Conservation (phyloP, 2,113 vertebrate genomes). For the Pedionomus torquatus region DNA sequence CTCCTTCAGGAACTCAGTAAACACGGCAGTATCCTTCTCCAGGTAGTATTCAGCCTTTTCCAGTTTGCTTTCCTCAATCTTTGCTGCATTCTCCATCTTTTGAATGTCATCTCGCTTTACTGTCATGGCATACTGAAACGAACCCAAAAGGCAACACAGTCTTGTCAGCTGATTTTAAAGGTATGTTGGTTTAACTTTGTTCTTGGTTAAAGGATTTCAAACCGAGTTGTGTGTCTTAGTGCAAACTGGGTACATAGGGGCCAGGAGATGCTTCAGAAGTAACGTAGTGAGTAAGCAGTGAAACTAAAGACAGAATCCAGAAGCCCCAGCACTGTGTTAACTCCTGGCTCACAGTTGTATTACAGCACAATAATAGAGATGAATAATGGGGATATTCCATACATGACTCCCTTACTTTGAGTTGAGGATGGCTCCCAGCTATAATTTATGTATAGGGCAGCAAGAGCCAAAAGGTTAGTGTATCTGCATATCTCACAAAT, state of each 20-base stretch:
- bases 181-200: background rate
- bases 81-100: slow-evolving; percentile 76
- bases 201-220: background rate
- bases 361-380: background rate
- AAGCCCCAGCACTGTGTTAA: background rate
- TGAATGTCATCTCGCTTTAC: slow-evolving; percentile 82
- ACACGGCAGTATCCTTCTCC: slow-evolving; percentile 77
- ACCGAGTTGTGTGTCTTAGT: background rate
- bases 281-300: background rate
- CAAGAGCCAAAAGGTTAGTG: background rate
- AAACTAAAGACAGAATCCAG: background rate
- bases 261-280: background rate
- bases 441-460: background rate
- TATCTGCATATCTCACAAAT: background rate
- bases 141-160: background rate
- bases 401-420: background rate
- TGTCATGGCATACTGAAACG: slow-evolving; percentile 81
- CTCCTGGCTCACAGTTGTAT: background rate
- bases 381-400: background rate
- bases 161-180: background rate
- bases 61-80: slow-evolving; percentile 78
- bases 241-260: background rate
- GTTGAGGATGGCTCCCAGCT: background rate
- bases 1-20: slow-evolving; percentile 86
- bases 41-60: slow-evolving; percentile 76